Evolutionary conservation across 2,888 invertebrate species (phyloP).

Genomic region (Netelia fuscicornis): DNA sequence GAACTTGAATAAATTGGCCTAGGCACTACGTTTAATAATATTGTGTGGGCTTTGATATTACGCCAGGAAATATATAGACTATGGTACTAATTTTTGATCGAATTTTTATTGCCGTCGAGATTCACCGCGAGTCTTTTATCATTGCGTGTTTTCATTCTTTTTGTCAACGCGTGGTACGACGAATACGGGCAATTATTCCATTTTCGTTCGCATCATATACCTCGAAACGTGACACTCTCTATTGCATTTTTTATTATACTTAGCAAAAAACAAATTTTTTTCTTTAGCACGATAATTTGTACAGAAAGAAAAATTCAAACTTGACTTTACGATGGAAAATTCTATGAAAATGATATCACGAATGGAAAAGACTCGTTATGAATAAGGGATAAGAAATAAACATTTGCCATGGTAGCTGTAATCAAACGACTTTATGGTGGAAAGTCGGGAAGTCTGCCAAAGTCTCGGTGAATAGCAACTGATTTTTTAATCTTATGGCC

Average conservation of each 20-base stretch:
- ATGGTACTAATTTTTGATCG: slow-evolving; percentile 61
- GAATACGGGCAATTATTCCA: slow-evolving; percentile 27
- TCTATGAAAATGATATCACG: background rate
- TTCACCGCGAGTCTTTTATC: slow-evolving; percentile 38
- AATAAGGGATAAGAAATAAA: background rate
- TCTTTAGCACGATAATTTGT: background rate
- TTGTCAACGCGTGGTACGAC: slow-evolving; percentile 15
- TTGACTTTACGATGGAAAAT: no score
- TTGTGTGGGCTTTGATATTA: slow-evolving; percentile 65
- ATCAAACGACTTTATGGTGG: background rate
- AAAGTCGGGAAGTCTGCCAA: background rate
- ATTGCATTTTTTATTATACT: background rate
- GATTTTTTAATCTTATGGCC: background rate
- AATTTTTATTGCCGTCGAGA: slow-evolving; percentile 63
- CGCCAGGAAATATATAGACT: slow-evolving; percentile 60
- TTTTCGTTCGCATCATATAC: slow-evolving; percentile 5
- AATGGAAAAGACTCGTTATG: background rate
- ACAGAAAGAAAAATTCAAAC: no score
- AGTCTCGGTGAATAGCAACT: background rate
- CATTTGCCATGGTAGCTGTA: background rate
- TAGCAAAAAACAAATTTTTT: background rate
- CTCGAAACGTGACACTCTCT: slow-evolving; percentile 10
- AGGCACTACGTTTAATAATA: slow-evolving; percentile 67
- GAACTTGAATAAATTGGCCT: slow-evolving; percentile 67
- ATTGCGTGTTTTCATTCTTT: slow-evolving; percentile 10